Evolutionary conservation across 2,888 invertebrate species (phyloP).

Genomic region (Tiliacea aurago): DNA sequence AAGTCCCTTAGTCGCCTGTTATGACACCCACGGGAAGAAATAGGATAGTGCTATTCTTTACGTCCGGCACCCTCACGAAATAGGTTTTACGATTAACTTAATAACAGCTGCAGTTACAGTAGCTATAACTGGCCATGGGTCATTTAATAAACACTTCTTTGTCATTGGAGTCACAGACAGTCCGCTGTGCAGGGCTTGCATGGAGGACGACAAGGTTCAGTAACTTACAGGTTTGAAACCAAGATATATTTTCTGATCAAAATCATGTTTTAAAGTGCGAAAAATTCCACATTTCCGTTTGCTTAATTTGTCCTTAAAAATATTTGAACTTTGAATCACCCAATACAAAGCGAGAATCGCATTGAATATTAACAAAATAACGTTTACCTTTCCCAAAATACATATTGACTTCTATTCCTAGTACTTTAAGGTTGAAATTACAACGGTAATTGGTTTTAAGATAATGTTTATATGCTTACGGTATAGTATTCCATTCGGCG

Average conservation of each 20-base stretch:
- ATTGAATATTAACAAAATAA: constrained; percentile 30
- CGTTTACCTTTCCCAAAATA: background rate
- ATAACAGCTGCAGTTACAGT: too few species aligned
- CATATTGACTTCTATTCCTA: background rate
- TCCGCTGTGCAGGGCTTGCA: too few species aligned
- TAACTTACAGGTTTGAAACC: background rate
- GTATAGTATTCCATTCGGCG: constrained; percentile 57
- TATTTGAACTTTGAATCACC: constrained; percentile 62
- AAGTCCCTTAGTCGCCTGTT: too few species aligned
- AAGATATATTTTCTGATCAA: background rate
- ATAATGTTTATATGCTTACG: constrained; percentile 40
- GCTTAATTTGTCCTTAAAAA: constrained; percentile 41
- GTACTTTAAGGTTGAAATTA: constrained; percentile 3
- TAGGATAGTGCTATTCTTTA: too few species aligned
- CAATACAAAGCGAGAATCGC: constrained; percentile 27
- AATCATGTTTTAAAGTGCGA: background rate
- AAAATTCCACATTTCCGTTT: constrained; percentile 46
- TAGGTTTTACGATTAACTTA: too few species aligned
- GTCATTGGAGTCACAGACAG: too few species aligned
- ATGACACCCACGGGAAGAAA: too few species aligned
- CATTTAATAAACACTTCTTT: too few species aligned
- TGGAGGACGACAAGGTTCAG: too few species aligned
- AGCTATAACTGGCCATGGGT: too few species aligned
- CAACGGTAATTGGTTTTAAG: constrained; percentile 23
- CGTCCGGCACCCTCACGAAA: too few species aligned